Evolutionary conservation across 2,113 vertebrate species (phyloP).

Genomic region (Pachypanchax playfairii): DNA sequence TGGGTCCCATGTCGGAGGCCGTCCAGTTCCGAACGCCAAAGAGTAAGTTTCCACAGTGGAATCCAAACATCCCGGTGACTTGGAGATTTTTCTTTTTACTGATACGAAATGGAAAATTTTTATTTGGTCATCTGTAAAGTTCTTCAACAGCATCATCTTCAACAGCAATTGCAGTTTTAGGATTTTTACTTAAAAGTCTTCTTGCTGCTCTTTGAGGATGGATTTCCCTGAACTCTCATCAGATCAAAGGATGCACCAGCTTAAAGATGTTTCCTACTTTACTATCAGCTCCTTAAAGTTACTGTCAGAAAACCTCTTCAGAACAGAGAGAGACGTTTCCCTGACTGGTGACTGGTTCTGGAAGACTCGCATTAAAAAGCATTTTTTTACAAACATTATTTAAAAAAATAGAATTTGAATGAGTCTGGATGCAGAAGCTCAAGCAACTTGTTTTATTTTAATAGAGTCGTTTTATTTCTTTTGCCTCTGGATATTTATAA

Average conservation of each 20-base stretch:
- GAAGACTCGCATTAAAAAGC: too few species aligned
- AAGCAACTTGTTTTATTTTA: not conserved
- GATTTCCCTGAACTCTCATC: too few species aligned
- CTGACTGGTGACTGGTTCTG: too few species aligned
- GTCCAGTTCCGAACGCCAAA: conserved; percentile 97
- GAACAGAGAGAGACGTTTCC: not conserved
- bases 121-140: too few species aligned
- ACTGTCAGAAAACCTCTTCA: not conserved
- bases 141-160: too few species aligned
- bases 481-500: not conserved
- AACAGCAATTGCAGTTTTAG: too few species aligned
- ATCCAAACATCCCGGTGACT: not conserved
- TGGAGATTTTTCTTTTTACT: too few species aligned
- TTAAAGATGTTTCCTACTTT: not conserved
- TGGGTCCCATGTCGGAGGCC: conserved; percentile 97
- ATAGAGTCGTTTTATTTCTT: not conserved
- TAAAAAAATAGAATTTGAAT: not conserved
- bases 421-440: not conserved
- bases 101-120: too few species aligned
- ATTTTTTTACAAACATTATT: not conserved
- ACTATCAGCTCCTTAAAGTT: too few species aligned
- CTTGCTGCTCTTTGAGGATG: too few species aligned
- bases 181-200: too few species aligned
- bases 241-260: too few species aligned
- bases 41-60: conserved; percentile 78